These are phyloP conservation scores for Mus musculus DNA, from an alignment of 2,113 vertebrate species.

Conservation along the genomic window DNA sequence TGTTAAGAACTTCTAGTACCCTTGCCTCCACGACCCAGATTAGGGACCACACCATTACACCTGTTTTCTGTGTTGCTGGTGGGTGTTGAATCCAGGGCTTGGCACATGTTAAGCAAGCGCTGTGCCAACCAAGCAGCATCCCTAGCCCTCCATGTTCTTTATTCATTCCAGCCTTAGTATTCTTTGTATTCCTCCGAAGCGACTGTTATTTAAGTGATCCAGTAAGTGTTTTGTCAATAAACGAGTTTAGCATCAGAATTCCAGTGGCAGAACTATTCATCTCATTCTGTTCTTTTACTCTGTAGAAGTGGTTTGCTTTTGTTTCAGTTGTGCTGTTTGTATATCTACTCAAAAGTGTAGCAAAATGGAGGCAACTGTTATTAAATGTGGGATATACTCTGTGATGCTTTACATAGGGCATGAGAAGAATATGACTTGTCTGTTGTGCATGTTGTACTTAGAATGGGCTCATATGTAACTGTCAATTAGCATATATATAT, in stretches of 20 bases:
- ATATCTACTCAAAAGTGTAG: neutral
- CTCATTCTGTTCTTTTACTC: neutral
- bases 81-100: neutral
- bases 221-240: slow-evolving; percentile 8
- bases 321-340: neutral
- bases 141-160: neutral
- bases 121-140: neutral
- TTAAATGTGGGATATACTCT: neutral
- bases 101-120: too few relatives aligned
- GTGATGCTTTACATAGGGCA: neutral
- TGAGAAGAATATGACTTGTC: neutral
- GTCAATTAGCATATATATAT: neutral
- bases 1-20: neutral
- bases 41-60: neutral
- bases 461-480: neutral
- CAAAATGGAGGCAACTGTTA: neutral
- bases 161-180: neutral
- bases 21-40: too few relatives aligned
- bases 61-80: neutral
- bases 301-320: neutral
- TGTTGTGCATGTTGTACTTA: neutral
- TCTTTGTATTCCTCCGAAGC: neutral
- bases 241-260: slow-evolving; percentile 10
- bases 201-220: neutral
- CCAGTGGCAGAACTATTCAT: neutral